Evolutionary conservation across 1,140 invertebrate genomes (phyloP).

Genomic region (Lamellibrachia luymesi): DNA sequence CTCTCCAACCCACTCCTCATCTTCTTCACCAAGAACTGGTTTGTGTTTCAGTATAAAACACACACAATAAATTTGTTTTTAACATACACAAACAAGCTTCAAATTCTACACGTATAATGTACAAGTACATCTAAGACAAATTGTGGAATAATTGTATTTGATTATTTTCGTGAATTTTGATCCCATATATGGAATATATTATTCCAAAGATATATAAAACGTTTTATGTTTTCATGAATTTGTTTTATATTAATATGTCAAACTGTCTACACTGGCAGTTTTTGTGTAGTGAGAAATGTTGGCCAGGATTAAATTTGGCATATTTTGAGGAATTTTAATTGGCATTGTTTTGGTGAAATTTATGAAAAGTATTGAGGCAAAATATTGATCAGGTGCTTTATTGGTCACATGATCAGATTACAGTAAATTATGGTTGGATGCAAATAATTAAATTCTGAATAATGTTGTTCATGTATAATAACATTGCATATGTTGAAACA

Average conservation of each 20-base stretch:
- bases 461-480: too few relatives aligned
- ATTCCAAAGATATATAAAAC: background rate
- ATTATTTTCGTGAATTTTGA: background rate
- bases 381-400: too few relatives aligned
- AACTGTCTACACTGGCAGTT: too few relatives aligned
- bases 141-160: background rate
- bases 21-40: slow-evolving; percentile 31
- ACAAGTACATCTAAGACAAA: background rate
- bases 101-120: background rate
- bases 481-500: too few relatives aligned
- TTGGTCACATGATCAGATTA: too few relatives aligned
- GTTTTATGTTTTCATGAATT: too few relatives aligned
- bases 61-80: too few relatives aligned
- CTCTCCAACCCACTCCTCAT: slow-evolving; percentile 28
- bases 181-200: background rate
- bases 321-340: background rate
- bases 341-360: too few relatives aligned
- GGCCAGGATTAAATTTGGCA: background rate
- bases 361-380: too few relatives aligned
- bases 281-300: background rate
- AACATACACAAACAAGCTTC: background rate
- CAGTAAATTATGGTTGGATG: too few relatives aligned
- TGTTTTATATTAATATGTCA: too few relatives aligned
- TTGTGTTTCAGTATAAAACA: background rate
- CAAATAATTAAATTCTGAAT: too few relatives aligned